phyloP scores from a whole-genome alignment of 2,888 invertebrate genomes.

The Mellilla xanthometata region DNA sequence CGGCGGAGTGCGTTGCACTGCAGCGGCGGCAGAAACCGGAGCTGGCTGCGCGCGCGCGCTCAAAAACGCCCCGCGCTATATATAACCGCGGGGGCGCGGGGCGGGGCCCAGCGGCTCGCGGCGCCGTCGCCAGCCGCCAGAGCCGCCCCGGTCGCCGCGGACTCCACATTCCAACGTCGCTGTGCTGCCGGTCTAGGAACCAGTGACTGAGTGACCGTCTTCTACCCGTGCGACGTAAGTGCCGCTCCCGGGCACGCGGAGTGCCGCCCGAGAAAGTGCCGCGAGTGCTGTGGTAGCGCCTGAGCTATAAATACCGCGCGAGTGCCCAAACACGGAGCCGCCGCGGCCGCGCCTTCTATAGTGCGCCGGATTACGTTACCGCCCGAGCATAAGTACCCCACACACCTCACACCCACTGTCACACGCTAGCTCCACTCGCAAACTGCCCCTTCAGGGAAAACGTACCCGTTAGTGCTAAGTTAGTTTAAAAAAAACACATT shows the following conservation, averaged over 20 bases:
- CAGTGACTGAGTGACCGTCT: constrained; percentile 79
- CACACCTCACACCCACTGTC: constrained; percentile 44
- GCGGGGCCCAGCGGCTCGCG: constrained; percentile 41
- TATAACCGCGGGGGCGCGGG: constrained; percentile 49
- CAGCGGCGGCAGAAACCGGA: constrained; percentile 71
- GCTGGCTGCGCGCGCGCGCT: constrained; percentile 66
- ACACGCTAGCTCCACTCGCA: no score
- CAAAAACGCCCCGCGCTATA: constrained; percentile 73
- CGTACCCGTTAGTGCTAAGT: neutral
- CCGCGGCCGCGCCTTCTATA: constrained; percentile 63
- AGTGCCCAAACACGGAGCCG: constrained; percentile 51
- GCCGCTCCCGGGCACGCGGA: constrained; percentile 67
- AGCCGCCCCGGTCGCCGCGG: constrained; percentile 87
- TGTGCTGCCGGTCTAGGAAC: constrained; percentile 73
- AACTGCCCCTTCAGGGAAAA: no score
- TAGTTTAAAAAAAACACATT: constrained; percentile 4
- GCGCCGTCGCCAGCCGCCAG: constrained; percentile 57
- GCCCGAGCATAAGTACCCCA: constrained; percentile 33
- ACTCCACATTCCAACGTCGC: constrained; percentile 87
- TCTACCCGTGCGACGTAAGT: constrained; percentile 82
- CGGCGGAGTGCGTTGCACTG: constrained; percentile 43
- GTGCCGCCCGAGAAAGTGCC: constrained; percentile 61
- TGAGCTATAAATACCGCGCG: constrained; percentile 60
- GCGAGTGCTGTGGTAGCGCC: constrained; percentile 39
- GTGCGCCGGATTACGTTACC: constrained; percentile 72